These are phyloP conservation scores for Ennomos quercinarius DNA, from an alignment of 2,888 invertebrate genomes.

Conservation along the genomic window DNA sequence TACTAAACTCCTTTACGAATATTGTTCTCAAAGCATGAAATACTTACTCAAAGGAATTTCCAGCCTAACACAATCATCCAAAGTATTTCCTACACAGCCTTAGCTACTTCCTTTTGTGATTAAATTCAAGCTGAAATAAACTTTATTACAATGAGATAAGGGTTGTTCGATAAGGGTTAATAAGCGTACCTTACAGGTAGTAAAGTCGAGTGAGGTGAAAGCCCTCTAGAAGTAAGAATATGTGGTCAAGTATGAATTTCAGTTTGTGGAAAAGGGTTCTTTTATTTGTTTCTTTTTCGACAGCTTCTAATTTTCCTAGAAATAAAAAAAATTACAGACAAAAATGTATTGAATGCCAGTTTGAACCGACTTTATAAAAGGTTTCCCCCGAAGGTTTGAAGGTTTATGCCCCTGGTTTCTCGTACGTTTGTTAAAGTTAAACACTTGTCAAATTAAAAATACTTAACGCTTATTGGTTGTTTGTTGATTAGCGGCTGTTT, in stretches of 20 bases:
- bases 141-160: constrained; percentile 11
- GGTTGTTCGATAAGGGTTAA: constrained; percentile 7
- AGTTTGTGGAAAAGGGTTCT: too few relatives aligned
- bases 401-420: too few relatives aligned
- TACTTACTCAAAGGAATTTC: constrained; percentile 65
- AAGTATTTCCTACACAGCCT: constrained; percentile 60
- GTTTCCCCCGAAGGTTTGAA: too few relatives aligned
- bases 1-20: constrained; percentile 13
- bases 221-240: constrained; percentile 5
- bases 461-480: too few relatives aligned
- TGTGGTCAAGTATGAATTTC: background rate
- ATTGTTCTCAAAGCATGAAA: constrained; percentile 49
- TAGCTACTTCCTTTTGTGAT: constrained; percentile 37
- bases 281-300: too few relatives aligned
- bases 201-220: constrained; percentile 13
- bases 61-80: constrained; percentile 45
- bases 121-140: constrained; percentile 20
- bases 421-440: too few relatives aligned
- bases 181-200: constrained; percentile 4
- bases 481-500: too few relatives aligned
- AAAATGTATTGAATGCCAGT: too few relatives aligned
- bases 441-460: too few relatives aligned
- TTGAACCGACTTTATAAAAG: too few relatives aligned
- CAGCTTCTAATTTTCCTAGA: too few relatives aligned
- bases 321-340: too few relatives aligned